These are phyloP conservation scores for Ellobius talpinus DNA, from an alignment of 2,113 vertebrate genomes.

Conservation along the genomic window DNA sequence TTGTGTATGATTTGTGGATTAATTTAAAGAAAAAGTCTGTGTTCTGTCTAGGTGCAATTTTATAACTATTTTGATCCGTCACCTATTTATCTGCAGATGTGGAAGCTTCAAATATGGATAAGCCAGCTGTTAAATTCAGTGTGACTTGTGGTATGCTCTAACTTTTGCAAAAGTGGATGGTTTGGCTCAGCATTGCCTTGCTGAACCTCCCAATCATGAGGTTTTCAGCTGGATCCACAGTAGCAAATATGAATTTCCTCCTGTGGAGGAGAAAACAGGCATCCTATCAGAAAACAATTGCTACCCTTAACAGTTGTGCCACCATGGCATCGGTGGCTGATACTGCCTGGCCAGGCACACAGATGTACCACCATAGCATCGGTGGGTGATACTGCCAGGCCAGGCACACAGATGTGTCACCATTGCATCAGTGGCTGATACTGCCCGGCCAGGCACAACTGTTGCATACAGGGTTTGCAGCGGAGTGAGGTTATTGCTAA, in stretches of 20 bases:
- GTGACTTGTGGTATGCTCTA: background rate
- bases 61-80: background rate
- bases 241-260: background rate
- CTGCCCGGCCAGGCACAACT: background rate
- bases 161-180: background rate
- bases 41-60: background rate
- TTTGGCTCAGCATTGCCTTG: background rate
- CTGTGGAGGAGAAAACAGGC: background rate
- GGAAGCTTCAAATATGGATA: background rate
- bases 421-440: background rate
- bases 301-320: background rate
- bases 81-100: background rate
- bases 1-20: background rate
- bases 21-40: background rate
- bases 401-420: no score
- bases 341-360: background rate
- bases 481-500: background rate
- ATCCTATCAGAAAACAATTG: background rate
- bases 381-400: rapidly evolving
- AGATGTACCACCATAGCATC: no score
- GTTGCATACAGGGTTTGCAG: background rate
- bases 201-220: background rate
- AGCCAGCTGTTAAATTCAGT: background rate
- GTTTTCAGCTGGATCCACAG: background rate
- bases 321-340: background rate